Percentiles rank a stretch among this genome's conserved stretches.
Conservation (phyloP, 2,888 invertebrate species). For the Salticus scenicus region DNA sequence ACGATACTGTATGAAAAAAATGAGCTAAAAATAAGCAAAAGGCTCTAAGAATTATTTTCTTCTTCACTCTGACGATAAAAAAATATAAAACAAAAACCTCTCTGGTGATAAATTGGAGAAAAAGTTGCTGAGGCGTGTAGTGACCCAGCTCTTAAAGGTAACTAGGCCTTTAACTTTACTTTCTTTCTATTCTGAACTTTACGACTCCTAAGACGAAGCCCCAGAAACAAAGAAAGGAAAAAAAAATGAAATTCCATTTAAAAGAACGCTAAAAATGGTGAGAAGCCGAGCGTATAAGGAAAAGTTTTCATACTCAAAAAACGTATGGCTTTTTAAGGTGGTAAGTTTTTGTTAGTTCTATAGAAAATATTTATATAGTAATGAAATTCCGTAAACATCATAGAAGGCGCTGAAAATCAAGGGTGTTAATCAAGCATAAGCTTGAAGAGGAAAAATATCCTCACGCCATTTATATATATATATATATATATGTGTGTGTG, state of each 20-base stretch:
- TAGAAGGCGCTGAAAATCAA: background rate
- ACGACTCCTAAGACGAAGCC: constrained; percentile 48
- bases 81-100: constrained; percentile 24
- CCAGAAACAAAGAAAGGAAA: constrained; percentile 38
- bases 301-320: background rate
- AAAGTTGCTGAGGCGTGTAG: constrained; percentile 66
- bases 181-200: constrained; percentile 54
- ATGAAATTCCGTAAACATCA: background rate
- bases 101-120: constrained; percentile 63
- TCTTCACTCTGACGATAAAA: background rate
- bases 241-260: constrained; percentile 9
- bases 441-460: too few species aligned
- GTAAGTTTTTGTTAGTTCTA: background rate
- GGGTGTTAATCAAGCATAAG: too few species aligned
- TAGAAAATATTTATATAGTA: background rate
- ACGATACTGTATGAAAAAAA: background rate
- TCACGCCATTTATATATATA: too few species aligned
- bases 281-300: background rate
- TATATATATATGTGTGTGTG: too few species aligned
- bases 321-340: background rate
- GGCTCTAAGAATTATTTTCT: constrained; percentile 4
- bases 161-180: constrained; percentile 58
- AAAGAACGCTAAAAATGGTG: background rate
- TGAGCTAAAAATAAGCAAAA: constrained; percentile 1
- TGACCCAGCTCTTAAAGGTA: constrained; percentile 53